Evolutionary conservation across 2,113 vertebrate genomes (phyloP).

Genomic region (Corvus moneduloides): DNA sequence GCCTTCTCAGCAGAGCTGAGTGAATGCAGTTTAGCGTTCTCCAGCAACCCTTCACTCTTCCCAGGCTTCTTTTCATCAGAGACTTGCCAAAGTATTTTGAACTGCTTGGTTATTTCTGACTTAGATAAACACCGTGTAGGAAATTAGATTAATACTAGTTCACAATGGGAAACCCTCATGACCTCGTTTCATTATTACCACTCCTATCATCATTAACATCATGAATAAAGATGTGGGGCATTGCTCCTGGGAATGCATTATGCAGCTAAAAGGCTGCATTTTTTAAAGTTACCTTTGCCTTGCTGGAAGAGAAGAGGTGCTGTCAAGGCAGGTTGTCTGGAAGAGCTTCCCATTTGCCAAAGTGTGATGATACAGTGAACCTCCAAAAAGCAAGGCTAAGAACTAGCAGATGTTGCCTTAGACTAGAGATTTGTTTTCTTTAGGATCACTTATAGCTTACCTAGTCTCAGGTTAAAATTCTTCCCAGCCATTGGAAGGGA

Average conservation of each 20-base stretch:
- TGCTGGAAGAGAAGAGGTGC: not conserved
- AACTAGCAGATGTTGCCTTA: not conserved
- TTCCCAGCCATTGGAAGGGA: not conserved
- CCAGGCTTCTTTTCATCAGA: not conserved
- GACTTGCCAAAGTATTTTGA: conserved; percentile 28
- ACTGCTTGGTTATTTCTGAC: conserved; percentile 14
- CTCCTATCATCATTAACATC: not conserved
- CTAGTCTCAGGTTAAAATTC: not conserved
- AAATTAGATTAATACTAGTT: conserved; percentile 38
- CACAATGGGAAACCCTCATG: not conserved
- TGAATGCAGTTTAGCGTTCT: conserved; percentile 1
- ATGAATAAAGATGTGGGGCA: conserved; percentile 8
- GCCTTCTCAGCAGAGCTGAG: not conserved
- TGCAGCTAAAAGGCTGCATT: not conserved
- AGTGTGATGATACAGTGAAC: not conserved
- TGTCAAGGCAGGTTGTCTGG: not conserved
- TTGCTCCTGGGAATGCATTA: not conserved
- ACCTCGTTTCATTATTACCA: conserved; percentile 19
- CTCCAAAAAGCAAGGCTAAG: not conserved
- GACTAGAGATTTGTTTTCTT: not conserved
- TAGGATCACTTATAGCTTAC: not conserved
- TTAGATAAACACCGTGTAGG: conserved; percentile 39
- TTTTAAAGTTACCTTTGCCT: not conserved
- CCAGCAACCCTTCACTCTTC: not conserved
- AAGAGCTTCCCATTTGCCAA: not conserved